Base-by-base conservation (phyloP, 2,888 invertebrate species). In the Plebejus argus region DNA sequence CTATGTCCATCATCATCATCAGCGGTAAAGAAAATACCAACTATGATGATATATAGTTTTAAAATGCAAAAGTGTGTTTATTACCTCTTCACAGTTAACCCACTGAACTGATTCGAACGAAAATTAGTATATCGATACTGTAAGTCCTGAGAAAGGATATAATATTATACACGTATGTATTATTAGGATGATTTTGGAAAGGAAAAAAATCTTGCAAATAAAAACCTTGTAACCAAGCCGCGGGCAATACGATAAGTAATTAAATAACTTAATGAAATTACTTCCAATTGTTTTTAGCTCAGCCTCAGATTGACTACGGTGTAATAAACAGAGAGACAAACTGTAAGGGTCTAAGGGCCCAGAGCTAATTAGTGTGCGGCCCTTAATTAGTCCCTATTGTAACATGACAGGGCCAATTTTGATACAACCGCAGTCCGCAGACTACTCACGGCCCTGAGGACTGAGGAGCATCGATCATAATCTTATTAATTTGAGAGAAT, bases 361-460 rank as follows among this genome's bases (percentile, higher is more conserved):
- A 83, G 87, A 88, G 87, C 88, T 91, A 91, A 93, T 93, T 93
- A 92, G 89, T 85, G 81, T 81, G 85, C 88, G 88, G 88, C 87
- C 89, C 90, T 92, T 93, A 92, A 93, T 93, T 93, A 93, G 92
- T 91, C 90, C 86, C 90, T 88, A 92, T 93, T 92, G 93, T 92
- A 90, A 87, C 88, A 88, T 90, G 92, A 91, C 92, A 91, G 86
- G 90, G 84, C 87, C 89, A 87, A 90, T 92, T 90, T 89, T 85
- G 86, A 87, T 87, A 83, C 85, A 84, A 83, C 89, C 86, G 86
- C 82, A 82, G 79, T 83, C 89, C 86, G 86, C 82, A 82, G 79
- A 76, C 81, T 83, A 91, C 90, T 88, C 86, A 91, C 89, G 4
- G 90, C 12, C 28, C 1, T 2, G 28, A 0, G 0, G 0, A 28